phyloP scores from a whole-genome alignment of 2,888 invertebrate genomes.

The Thereva unica region DNA sequence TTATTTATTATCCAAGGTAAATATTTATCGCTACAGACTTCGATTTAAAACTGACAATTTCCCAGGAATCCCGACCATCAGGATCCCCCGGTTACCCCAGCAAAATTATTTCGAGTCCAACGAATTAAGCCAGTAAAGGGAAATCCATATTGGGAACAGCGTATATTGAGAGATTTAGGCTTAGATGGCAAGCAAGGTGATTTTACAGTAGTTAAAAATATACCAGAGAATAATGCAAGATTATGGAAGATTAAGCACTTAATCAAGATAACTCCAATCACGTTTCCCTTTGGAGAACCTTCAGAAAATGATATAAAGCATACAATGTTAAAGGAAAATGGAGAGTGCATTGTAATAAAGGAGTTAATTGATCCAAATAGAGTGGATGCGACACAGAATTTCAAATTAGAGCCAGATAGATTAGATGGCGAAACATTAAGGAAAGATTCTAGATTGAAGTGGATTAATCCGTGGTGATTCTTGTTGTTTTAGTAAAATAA shows the following conservation, averaged over 20 bases:
- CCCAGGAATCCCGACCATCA: constrained; percentile 65
- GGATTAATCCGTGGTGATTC: constrained; percentile 65
- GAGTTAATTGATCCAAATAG: constrained; percentile 62
- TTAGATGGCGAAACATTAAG: constrained; percentile 72
- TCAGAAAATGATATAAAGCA: constrained; percentile 68
- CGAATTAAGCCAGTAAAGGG: constrained; percentile 71
- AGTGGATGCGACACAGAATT: constrained; percentile 65
- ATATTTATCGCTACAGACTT: constrained; percentile 5
- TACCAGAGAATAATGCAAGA: constrained; percentile 72
- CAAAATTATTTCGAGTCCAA: constrained; percentile 79
- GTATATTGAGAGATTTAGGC: constrained; percentile 67
- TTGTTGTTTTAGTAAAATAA: neutral
- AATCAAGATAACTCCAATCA: constrained; percentile 77
- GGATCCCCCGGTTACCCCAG: constrained; percentile 75
- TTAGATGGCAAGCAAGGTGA: constrained; percentile 66
- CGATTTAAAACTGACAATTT: neutral
- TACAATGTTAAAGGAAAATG: constrained; percentile 76
- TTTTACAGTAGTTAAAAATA: constrained; percentile 81
- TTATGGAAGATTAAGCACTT: constrained; percentile 87
- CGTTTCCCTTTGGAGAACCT: constrained; percentile 81
- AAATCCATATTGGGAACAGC: constrained; percentile 74
- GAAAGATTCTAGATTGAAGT: constrained; percentile 69
- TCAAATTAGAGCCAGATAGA: constrained; percentile 63
- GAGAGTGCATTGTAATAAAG: constrained; percentile 71
- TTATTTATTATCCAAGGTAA: constrained; percentile 70